Evolutionary conservation across 2,797 vertebrate genomes (phyloP).

Genomic region (Bradypodion pumilum): DNA sequence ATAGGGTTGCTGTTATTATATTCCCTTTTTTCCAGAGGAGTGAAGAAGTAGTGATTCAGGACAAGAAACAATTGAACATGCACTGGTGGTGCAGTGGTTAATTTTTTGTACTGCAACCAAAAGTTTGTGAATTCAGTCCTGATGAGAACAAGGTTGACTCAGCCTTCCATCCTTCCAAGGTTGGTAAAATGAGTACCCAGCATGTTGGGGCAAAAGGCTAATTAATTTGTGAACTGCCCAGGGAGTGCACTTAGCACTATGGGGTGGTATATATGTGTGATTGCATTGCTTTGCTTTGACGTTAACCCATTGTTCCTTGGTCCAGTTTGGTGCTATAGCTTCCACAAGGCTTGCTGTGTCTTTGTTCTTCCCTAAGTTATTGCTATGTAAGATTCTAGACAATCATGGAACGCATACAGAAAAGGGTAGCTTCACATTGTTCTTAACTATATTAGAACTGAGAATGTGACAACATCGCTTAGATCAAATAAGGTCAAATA

Average conservation of each 20-base stretch:
- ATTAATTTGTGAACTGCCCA: too few species aligned
- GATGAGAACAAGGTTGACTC: too few species aligned
- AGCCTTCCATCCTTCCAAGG: too few species aligned
- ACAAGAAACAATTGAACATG: not conserved
- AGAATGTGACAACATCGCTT: not conserved
- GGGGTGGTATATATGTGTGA: too few species aligned
- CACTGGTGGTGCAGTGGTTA: too few species aligned
- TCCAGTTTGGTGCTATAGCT: not conserved
- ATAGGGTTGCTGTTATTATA: slow-evolving; percentile 1
- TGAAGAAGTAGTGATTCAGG: slow-evolving; percentile 3
- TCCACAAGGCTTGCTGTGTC: not conserved
- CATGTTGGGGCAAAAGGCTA: too few species aligned
- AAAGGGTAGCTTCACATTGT: not conserved
- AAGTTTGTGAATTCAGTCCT: too few species aligned
- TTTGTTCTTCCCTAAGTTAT: not conserved
- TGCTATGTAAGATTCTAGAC: not conserved
- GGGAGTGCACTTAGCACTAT: too few species aligned
- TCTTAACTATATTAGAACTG: not conserved
- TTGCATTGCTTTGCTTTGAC: too few species aligned
- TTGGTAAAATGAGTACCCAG: too few species aligned
- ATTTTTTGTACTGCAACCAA: too few species aligned
- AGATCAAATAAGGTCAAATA: not conserved
- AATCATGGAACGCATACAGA: not conserved
- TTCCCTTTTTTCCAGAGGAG: not conserved
- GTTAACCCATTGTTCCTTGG: not conserved